Evolutionary conservation across 2,113 vertebrate species (phyloP).

Genomic region (Aleadryas rufinucha): DNA sequence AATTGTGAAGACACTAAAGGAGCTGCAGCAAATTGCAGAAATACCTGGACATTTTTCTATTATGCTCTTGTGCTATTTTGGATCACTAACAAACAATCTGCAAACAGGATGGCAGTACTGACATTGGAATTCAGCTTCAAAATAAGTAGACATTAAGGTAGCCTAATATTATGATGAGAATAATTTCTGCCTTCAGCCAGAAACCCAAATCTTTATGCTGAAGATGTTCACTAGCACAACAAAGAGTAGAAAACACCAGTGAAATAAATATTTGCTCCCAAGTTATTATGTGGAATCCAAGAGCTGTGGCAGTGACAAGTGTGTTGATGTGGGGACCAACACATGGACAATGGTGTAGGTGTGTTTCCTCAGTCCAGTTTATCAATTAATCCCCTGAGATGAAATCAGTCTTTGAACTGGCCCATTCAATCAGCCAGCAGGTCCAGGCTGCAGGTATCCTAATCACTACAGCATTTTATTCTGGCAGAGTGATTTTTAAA

Average conservation of each 20-base stretch:
- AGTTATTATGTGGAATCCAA: neutral
- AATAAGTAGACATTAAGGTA: neutral
- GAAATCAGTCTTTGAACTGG: neutral
- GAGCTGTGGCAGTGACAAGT: neutral
- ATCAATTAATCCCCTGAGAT: neutral
- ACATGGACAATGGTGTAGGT: neutral
- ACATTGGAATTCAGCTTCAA: neutral
- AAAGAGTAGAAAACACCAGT: neutral
- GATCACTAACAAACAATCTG: neutral
- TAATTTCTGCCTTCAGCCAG: neutral
- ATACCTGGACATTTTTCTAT: neutral
- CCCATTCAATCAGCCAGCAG: neutral
- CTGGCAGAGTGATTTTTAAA: neutral
- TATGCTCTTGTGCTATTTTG: neutral
- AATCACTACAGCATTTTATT: neutral
- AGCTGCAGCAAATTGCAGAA: neutral
- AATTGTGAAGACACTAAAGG: neutral
- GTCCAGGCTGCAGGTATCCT: neutral
- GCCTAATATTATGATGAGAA: neutral
- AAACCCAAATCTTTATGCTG: neutral
- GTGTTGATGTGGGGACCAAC: neutral
- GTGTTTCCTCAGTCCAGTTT: neutral
- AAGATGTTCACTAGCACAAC: neutral
- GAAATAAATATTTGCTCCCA: neutral
- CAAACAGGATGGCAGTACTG: neutral